phyloP scores from a whole-genome alignment of 2,797 vertebrate species.

The Schizopygopsis pylzovi region DNA sequence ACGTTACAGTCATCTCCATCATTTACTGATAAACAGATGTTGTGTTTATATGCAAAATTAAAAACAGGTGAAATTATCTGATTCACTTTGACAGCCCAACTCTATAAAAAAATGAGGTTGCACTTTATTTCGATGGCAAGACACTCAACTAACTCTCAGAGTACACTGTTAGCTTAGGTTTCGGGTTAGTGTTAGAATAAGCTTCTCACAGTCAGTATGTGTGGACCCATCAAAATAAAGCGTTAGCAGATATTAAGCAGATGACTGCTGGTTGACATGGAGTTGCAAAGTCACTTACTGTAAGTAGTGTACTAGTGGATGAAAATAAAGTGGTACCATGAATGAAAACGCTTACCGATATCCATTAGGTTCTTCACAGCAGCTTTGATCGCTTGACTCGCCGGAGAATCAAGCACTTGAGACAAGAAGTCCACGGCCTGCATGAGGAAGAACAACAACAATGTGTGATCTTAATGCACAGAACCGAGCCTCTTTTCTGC shows the following conservation, averaged over 20 bases:
- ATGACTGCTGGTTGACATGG: too few species aligned
- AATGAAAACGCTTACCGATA: conserved; percentile 77
- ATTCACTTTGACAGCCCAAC: not conserved
- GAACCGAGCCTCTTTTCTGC: not conserved
- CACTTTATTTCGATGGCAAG: too few species aligned
- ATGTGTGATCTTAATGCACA: not conserved
- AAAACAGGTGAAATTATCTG: not conserved
- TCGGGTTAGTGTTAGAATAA: too few species aligned
- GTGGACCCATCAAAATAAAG: too few species aligned
- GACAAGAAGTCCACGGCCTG: conserved; percentile 95
- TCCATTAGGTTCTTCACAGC: conserved; percentile 89
- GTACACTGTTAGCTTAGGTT: too few species aligned
- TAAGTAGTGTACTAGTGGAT: too few species aligned
- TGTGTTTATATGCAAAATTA: not conserved
- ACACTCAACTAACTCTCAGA: too few species aligned
- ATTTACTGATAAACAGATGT: not conserved
- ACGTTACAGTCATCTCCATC: not conserved
- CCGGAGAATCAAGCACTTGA: conserved; percentile 92
- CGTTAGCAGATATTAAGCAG: too few species aligned
- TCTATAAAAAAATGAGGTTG: not conserved
- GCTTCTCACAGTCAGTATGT: too few species aligned
- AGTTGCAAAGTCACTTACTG: too few species aligned
- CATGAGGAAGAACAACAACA: not conserved
- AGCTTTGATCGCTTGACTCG: conserved; percentile 83
- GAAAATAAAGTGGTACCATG: too few species aligned